phyloP scores from a whole-genome alignment of 2,888 invertebrate species.

The Folsomia manolachei region DNA sequence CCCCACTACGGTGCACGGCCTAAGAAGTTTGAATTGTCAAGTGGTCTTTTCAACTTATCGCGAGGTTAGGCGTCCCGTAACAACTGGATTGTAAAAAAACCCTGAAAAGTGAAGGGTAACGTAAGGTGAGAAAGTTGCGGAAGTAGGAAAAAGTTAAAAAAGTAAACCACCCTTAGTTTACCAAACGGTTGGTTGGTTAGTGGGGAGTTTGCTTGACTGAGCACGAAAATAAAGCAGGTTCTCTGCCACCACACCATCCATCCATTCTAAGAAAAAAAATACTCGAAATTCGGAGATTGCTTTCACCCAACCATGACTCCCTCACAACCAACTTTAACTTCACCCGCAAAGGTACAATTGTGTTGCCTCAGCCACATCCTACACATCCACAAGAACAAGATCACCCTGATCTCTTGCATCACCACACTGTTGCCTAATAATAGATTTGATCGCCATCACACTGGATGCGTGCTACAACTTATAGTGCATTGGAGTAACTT shows the following conservation, averaged over 20 bases:
- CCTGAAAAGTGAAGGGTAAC: background rate
- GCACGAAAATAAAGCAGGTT: slow-evolving; percentile 49
- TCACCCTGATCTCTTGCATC: slow-evolving; percentile 10
- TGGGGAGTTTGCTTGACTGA: slow-evolving; percentile 43
- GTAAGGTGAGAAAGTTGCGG: background rate
- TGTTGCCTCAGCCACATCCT: background rate
- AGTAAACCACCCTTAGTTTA: slow-evolving; percentile 30
- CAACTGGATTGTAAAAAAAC: too few relatives aligned
- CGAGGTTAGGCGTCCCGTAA: too few relatives aligned
- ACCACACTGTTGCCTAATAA: slow-evolving; percentile 3
- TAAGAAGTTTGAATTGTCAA: too few relatives aligned
- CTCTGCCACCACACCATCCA: background rate
- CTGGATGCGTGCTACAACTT: background rate
- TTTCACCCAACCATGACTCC: slow-evolving; percentile 41
- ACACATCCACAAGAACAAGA: background rate
- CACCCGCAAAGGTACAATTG: background rate
- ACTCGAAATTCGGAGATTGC: slow-evolving; percentile 25
- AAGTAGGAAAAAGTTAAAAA: slow-evolving; percentile 2
- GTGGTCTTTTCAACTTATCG: too few relatives aligned
- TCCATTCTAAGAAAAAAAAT: slow-evolving; percentile 1
- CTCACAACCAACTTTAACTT: background rate
- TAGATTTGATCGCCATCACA: background rate
- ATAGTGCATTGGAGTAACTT: background rate
- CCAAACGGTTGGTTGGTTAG: slow-evolving; percentile 1
- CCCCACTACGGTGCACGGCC: too few relatives aligned